Evolutionary conservation across 2,888 invertebrate species (phyloP).

Genomic region (Erebia ligea): DNA sequence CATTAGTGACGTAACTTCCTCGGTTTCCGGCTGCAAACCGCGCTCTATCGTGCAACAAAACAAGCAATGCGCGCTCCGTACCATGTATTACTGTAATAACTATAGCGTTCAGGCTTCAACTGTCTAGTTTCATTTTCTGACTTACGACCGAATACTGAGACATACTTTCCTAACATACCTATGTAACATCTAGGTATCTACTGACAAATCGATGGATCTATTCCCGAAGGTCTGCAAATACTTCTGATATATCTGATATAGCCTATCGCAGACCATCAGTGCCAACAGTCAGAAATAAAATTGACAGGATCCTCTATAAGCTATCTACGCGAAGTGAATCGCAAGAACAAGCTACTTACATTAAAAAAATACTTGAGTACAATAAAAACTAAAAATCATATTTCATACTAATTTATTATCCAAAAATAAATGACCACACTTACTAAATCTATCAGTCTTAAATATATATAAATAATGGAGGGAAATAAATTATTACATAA

Average conservation of each 20-base stretch:
- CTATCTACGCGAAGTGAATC: no score
- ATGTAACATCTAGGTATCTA: no score
- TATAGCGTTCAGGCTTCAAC: not conserved
- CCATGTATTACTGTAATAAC: constrained; percentile 22
- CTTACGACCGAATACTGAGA: not conserved
- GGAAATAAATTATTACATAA: constrained; percentile 60
- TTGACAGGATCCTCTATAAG: no score
- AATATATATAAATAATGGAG: constrained; percentile 56
- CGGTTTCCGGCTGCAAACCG: constrained; percentile 37
- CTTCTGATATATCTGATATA: no score
- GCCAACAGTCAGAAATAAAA: no score
- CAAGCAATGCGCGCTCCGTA: constrained; percentile 14
- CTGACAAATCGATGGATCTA: no score
- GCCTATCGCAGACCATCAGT: no score
- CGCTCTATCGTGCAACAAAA: constrained; percentile 51
- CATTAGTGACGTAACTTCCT: constrained; percentile 60
- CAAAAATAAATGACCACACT: constrained; percentile 48
- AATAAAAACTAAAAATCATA: constrained; percentile 34
- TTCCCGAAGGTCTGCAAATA: no score
- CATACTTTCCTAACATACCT: no score
- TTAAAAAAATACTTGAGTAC: not conserved
- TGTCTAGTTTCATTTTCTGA: not conserved
- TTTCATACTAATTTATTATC: constrained; percentile 49
- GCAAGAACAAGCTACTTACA: not conserved
- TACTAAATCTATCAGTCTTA: constrained; percentile 71